Evolutionary conservation across 92 coral and sea anemone genomes (phyloP), one percentile per base, ranked within the genome.

Genomic region (Isaurus tuberculatus): DNA sequence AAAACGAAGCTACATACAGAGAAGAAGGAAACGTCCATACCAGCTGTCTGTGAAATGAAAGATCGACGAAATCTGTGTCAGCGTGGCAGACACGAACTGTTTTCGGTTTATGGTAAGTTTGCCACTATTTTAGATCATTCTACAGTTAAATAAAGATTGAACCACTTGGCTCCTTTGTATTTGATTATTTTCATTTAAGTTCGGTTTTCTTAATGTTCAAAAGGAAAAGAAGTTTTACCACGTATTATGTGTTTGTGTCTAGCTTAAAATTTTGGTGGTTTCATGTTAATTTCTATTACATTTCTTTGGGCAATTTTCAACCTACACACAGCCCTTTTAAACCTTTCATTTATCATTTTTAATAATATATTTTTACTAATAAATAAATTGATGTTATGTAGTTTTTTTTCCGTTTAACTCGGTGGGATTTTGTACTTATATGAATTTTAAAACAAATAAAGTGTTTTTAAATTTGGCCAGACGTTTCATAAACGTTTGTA

Each of bases 71-170:
- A 81, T 72, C 87, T 55, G 77, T 86, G 85, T 53, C 94, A 83
- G 40, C 94, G 87, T 10, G 90, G 91, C 28, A 88, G 86, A 81
- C 90, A 86, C 29, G 91, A 94, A 74, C 85, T 96, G 80, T 92
- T 96, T 84, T 78, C 87, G 44, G 86, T 86, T 83, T 96, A 96
- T 66, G 98, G 99, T 96, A 79, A 94, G 97, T 65, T 79, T 22
- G 37, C 17, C 20, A 33, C 42, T 79, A n/a, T 71, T 72, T 15
- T 46, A 46, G 25, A n/a, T 66, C 30, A 14, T n/a, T 75, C 29
- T 66, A 65, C 66, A 26, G 65, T 79, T 55, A 58, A 26, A 6
- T 46, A 27, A 34, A 55, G 9, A 17, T 29, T 63, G 6, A 14
- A 15, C 32, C 34, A 26, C 27, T 55, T 63, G 17, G 63, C 19